Evolutionary conservation across 2,113 vertebrate species (phyloP).

Genomic region (Mohoua ochrocephala): DNA sequence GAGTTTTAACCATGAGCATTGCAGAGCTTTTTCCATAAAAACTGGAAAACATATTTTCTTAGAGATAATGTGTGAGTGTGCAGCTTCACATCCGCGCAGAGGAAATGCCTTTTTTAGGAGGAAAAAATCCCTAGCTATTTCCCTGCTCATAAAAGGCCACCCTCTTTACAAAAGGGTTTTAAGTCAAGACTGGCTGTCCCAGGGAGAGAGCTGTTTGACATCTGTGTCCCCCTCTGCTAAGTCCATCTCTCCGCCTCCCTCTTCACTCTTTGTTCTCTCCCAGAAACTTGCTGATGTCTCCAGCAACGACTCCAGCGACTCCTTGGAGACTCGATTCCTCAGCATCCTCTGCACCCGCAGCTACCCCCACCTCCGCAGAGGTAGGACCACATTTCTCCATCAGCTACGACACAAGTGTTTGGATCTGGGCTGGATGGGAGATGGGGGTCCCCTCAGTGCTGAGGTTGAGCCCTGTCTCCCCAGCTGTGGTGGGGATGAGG

Average conservation of each 20-base stretch:
- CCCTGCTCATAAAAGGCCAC: neutral
- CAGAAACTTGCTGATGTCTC: slow-evolving; percentile 88
- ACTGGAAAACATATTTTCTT: neutral
- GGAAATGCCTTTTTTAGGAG: neutral
- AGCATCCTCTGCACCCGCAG: slow-evolving; percentile 91
- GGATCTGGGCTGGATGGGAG: neutral
- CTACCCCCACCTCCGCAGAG: slow-evolving; percentile 89
- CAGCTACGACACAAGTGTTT: neutral
- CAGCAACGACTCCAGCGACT: slow-evolving; percentile 81
- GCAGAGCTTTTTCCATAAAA: neutral
- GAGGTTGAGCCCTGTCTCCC: neutral
- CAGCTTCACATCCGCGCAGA: neutral
- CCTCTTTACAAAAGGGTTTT: neutral
- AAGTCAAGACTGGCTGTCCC: neutral
- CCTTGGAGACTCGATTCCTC: slow-evolving; percentile 91
- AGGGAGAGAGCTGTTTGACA: neutral
- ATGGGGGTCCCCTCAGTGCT: neutral
- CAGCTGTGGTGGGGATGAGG: neutral
- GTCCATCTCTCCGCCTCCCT: neutral
- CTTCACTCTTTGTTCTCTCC: neutral
- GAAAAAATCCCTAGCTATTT: neutral
- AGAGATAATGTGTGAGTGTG: neutral
- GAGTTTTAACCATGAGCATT: neutral
- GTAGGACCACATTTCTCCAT: slow-evolving; percentile 50
- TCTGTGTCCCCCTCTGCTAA: neutral